Evolutionary conservation across 2,113 vertebrate genomes (phyloP).

Genomic region (Sclerurus mexicanus): DNA sequence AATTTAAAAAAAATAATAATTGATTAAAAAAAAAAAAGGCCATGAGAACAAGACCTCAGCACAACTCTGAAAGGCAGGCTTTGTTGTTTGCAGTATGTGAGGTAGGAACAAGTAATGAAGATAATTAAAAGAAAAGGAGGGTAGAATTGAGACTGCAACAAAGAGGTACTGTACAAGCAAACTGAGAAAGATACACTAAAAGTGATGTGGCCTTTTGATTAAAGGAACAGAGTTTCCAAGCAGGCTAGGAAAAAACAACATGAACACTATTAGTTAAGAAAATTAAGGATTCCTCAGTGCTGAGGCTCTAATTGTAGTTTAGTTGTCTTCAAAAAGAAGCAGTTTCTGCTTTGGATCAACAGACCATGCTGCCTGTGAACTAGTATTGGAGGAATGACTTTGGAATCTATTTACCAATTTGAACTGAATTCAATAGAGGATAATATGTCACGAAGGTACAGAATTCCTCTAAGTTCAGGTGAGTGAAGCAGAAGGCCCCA

Average conservation of each 20-base stretch:
- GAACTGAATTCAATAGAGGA: neutral
- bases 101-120: neutral
- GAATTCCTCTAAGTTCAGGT: neutral
- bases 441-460: neutral
- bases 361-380: neutral
- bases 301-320: neutral
- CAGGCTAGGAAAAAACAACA: neutral
- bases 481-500: neutral
- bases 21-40: neutral
- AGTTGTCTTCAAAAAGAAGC: neutral
- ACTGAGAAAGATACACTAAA: neutral
- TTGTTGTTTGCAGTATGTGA: neutral
- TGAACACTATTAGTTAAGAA: neutral
- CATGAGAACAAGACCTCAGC: neutral
- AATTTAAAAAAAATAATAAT: neutral
- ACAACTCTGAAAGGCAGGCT: neutral
- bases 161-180: neutral
- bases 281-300: neutral
- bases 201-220: neutral
- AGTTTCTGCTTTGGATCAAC: neutral
- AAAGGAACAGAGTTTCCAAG: neutral
- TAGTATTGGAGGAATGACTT: neutral
- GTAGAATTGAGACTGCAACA: conserved; percentile 5
- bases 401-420: neutral
- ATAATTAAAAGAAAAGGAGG: conserved; percentile 8